A percentile compares a stretch with the other conserved stretches of the same genome.
Evolutionary conservation across 2,113 vertebrate species (phyloP).

Genomic region (Thermophis baileyi): DNA sequence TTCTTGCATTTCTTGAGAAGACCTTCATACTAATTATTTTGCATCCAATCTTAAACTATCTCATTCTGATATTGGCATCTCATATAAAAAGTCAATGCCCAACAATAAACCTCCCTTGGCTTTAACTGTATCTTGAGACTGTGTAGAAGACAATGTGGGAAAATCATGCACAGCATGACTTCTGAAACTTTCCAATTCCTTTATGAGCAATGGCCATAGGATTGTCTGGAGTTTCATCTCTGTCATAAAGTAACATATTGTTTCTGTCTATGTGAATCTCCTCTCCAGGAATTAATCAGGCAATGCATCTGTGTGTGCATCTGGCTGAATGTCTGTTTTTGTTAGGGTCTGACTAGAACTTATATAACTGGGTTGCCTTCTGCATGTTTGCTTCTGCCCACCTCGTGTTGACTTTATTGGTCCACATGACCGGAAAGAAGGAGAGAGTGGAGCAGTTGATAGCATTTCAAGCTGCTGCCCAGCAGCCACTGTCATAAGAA

Average conservation of each 20-base stretch:
- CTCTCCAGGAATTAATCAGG: not conserved
- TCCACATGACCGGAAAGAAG: not conserved
- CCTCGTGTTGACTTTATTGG: not conserved
- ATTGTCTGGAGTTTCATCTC: not conserved
- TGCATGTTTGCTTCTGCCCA: not conserved
- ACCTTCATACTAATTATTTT: not conserved
- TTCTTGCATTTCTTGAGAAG: not conserved
- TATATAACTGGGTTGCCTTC: not conserved
- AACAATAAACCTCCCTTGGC: not conserved
- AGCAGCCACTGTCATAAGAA: not conserved
- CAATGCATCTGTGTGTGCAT: not conserved
- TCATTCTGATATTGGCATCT: not conserved
- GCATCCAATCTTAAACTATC: not conserved
- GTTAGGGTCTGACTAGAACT: not conserved
- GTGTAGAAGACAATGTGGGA: not conserved
- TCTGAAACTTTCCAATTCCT: not conserved
- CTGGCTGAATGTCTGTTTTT: not conserved
- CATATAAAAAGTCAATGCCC: not conserved
- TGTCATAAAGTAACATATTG: not conserved
- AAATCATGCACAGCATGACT: not conserved
- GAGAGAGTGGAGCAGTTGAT: not conserved
- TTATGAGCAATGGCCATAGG: not conserved
- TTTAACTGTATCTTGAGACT: not conserved
- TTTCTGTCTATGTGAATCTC: not conserved
- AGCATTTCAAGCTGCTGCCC: not conserved